These are phyloP conservation scores for Cosmia trapezina DNA, from an alignment of 2,888 invertebrate genomes.

Conservation along the genomic window DNA sequence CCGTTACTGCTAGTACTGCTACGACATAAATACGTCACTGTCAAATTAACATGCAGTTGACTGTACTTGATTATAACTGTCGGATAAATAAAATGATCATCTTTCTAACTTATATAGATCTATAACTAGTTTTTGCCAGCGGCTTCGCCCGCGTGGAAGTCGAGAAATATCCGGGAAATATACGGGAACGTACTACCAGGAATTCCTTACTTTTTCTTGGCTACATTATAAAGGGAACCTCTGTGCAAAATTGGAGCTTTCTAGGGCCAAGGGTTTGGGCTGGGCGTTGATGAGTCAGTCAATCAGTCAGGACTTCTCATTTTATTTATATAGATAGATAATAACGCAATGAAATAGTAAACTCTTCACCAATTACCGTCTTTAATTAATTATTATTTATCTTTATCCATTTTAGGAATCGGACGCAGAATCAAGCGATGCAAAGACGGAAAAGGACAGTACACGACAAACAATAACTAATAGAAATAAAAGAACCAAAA, in stretches of 20 bases:
- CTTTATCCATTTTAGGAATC: constrained; percentile 13
- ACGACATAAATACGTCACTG: neutral
- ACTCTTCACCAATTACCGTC: neutral
- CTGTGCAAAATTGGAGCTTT: too few relatives aligned
- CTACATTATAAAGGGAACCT: too few relatives aligned
- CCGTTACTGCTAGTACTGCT: neutral
- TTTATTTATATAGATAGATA: too few relatives aligned
- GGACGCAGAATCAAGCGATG: neutral
- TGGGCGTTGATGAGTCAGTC: too few relatives aligned
- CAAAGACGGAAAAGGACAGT: neutral
- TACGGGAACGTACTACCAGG: too few relatives aligned
- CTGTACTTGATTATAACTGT: neutral
- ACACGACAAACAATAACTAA: neutral
- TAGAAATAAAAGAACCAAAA: neutral
- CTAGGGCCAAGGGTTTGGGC: too few relatives aligned
- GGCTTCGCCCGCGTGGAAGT: too few relatives aligned
- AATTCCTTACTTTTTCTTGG: too few relatives aligned
- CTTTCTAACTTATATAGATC: too few relatives aligned
- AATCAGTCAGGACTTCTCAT: too few relatives aligned
- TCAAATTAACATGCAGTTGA: neutral
- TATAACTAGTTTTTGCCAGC: too few relatives aligned
- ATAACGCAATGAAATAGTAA: neutral
- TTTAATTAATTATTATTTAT: neutral
- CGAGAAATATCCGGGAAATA: too few relatives aligned
- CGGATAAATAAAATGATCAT: neutral